A percentile compares a stretch with the other conserved stretches of the same genome.
phyloP scores from a whole-genome alignment of 2,888 invertebrate species.

The Stenurella melanura region DNA sequence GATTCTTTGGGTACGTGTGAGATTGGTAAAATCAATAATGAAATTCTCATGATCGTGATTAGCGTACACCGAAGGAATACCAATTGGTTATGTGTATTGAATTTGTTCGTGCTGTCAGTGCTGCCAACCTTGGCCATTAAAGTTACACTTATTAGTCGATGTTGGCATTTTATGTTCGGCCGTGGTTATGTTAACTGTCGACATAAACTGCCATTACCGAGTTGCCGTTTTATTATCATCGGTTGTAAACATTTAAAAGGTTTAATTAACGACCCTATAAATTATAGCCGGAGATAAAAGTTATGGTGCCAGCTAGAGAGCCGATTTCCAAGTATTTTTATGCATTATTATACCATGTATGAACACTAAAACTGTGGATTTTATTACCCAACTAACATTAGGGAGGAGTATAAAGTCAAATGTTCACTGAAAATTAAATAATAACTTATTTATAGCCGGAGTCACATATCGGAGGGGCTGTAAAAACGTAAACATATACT shows the following conservation, averaged over 20 bases:
- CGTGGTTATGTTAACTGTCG: conserved; percentile 58
- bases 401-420: conserved; percentile 48
- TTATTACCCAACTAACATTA: conserved; percentile 45
- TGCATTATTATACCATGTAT: conserved; percentile 43
- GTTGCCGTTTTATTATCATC: conserved; percentile 62
- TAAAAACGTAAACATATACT: conserved; percentile 38
- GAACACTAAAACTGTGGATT: conserved; percentile 44
- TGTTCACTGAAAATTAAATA: conserved; percentile 50
- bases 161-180: conserved; percentile 56
- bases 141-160: conserved; percentile 58
- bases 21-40: conserved; percentile 26
- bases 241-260: conserved; percentile 64
- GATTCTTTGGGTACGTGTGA: conserved; percentile 30
- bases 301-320: conserved; percentile 46
- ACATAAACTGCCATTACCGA: conserved; percentile 60
- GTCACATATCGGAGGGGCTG: conserved; percentile 33
- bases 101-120: conserved; percentile 44
- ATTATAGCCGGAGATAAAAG: conserved; percentile 51
- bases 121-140: conserved; percentile 52
- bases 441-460: conserved; percentile 40
- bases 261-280: conserved; percentile 63
- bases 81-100: conserved; percentile 47
- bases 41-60: conserved; percentile 47
- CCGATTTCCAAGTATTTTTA: conserved; percentile 49
- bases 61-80: conserved; percentile 46